phyloP scores from a whole-genome alignment of 2,113 vertebrate genomes.

The Syngnathus typhle region DNA sequence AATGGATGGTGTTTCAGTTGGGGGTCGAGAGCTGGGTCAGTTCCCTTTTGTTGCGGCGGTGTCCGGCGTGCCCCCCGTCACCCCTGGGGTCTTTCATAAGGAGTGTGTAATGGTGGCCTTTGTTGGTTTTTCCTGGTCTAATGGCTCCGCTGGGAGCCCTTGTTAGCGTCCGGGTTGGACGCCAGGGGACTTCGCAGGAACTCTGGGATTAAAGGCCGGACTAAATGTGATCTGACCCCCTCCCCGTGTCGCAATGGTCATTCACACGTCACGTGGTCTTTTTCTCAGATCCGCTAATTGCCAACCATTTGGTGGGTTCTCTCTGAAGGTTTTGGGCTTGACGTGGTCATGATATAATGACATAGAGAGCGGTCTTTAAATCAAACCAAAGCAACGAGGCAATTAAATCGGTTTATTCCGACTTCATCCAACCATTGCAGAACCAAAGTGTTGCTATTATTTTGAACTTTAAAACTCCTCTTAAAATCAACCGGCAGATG shows the following conservation, averaged over 20 bases:
- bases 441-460: neutral
- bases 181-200: conserved; percentile 44
- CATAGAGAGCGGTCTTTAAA: neutral
- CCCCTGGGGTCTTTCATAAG: conserved; percentile 55
- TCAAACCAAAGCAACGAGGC: neutral
- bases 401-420: neutral
- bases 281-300: conserved; percentile 42
- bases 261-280: conserved; percentile 36
- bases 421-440: too few species aligned
- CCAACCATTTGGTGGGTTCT: conserved; percentile 29
- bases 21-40: conserved; percentile 42
- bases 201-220: conserved; percentile 46
- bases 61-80: conserved; percentile 56
- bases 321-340: conserved; percentile 23
- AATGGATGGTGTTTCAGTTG: conserved; percentile 14
- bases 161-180: conserved; percentile 48
- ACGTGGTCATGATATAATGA: conserved; percentile 20
- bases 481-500: neutral
- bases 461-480: neutral
- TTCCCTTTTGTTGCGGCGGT: conserved; percentile 50
- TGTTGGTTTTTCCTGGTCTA: conserved; percentile 60
- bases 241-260: conserved; percentile 44
- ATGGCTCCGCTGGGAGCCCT: conserved; percentile 54
- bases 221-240: conserved; percentile 41
- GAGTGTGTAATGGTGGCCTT: conserved; percentile 66